These are phyloP conservation scores for Oreotragus oreotragus DNA, from an alignment of 2,113 vertebrate species.

Conservation along the genomic window DNA sequence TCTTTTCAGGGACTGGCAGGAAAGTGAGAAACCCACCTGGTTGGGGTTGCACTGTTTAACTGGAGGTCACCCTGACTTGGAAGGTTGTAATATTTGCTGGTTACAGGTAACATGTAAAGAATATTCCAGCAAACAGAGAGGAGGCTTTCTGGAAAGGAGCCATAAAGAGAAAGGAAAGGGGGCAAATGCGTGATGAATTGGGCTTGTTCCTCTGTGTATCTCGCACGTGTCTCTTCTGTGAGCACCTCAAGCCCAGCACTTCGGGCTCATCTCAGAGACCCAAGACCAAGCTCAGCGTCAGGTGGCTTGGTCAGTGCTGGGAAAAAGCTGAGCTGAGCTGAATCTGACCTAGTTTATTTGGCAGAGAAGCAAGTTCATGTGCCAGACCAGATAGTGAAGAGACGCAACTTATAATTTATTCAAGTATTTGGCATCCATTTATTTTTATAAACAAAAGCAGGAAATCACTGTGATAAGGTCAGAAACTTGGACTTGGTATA, in stretches of 20 bases:
- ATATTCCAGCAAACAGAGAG: fast-evolving
- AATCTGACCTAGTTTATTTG: background rate
- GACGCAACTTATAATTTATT: background rate
- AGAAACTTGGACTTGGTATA: background rate
- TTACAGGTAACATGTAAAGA: background rate
- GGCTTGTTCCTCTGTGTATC: background rate
- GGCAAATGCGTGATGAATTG: background rate
- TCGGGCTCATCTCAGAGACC: fast-evolving
- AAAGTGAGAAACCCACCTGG: background rate
- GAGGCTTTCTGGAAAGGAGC: background rate
- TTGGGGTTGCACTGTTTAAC: background rate
- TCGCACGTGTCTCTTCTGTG: background rate
- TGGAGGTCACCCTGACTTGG: background rate
- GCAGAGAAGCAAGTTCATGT: background rate
- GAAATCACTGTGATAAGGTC: background rate
- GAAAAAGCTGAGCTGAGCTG: background rate
- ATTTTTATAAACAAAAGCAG: background rate
- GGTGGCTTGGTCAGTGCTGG: background rate
- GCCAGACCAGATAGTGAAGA: background rate
- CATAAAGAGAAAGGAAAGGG: background rate
- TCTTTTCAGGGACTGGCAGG: background rate
- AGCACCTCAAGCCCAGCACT: fast-evolving
- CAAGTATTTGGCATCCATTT: background rate
- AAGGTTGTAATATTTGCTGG: background rate
- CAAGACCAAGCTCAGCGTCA: background rate